Conservation (phyloP, 1,140 invertebrate genomes). For the Drosophila triauraria region DNA sequence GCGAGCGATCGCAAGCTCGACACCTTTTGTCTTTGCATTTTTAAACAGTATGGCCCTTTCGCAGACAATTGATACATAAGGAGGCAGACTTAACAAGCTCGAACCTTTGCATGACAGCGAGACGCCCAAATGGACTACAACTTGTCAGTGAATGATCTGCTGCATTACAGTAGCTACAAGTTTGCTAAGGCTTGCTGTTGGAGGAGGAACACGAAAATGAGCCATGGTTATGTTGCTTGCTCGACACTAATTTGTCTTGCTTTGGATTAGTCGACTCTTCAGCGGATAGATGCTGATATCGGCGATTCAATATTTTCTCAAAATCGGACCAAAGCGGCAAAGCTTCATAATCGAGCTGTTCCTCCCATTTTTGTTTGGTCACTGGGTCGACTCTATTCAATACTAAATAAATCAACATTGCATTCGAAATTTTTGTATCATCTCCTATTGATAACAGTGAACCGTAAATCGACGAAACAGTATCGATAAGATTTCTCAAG, state of each 20-base stretch:
- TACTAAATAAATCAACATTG: not conserved
- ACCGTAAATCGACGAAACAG: no score
- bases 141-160: no score
- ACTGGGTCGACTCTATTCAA: not conserved
- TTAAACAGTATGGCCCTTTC: not conserved
- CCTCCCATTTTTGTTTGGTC: not conserved
- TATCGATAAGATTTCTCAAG: no score
- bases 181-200: no score
- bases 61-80: not conserved
- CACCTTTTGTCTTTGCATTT: not conserved
- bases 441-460: not conserved
- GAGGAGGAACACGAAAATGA: no score
- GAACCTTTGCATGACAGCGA: no score
- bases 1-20: not conserved
- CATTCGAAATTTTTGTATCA: not conserved
- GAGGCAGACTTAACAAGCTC: not conserved
- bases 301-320: not conserved
- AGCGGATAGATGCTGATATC: no score
- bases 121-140: no score
- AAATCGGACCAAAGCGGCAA: not conserved
- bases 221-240: not conserved
- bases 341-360: not conserved
- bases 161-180: no score
- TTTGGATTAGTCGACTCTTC: not conserved
- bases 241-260: not conserved